These are phyloP conservation scores for Dasypogon diadema DNA, from an alignment of 2,888 invertebrate species.

Conservation along the genomic window DNA sequence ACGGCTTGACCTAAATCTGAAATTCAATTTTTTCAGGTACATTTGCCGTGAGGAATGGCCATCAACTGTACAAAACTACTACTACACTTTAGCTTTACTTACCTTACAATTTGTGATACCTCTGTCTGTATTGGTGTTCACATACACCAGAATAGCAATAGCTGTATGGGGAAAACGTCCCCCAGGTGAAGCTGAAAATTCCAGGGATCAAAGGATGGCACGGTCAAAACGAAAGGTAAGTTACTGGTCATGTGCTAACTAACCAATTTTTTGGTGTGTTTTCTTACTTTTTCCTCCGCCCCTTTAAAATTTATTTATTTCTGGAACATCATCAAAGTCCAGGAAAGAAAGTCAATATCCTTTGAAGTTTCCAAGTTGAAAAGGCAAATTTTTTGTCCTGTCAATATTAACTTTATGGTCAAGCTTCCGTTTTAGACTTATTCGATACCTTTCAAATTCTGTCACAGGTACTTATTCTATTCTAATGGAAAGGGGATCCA, in stretches of 20 bases:
- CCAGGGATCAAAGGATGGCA: conserved; percentile 84
- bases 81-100: conserved; percentile 83
- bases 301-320: neutral
- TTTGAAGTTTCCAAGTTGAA: too few relatives aligned
- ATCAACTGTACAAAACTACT: conserved; percentile 73
- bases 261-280: too few relatives aligned
- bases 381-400: too few relatives aligned
- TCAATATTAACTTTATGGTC: neutral
- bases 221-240: conserved; percentile 88
- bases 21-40: conserved; percentile 70
- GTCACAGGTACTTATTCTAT: too few relatives aligned
- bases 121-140: conserved; percentile 82
- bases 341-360: neutral
- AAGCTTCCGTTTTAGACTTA: too few relatives aligned
- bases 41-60: conserved; percentile 82
- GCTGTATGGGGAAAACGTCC: conserved; percentile 89
- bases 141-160: conserved; percentile 87
- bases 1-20: too few relatives aligned
- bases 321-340: neutral
- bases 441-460: too few relatives aligned
- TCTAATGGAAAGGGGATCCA: neutral
- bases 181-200: conserved; percentile 89
- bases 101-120: conserved; percentile 88
- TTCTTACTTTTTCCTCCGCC: neutral
- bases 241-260: too few relatives aligned